Evolutionary conservation across 2,888 invertebrate species (phyloP), one percentile per base, ranked within the genome.

Genomic region (Lissocephala sabroskyi): DNA sequence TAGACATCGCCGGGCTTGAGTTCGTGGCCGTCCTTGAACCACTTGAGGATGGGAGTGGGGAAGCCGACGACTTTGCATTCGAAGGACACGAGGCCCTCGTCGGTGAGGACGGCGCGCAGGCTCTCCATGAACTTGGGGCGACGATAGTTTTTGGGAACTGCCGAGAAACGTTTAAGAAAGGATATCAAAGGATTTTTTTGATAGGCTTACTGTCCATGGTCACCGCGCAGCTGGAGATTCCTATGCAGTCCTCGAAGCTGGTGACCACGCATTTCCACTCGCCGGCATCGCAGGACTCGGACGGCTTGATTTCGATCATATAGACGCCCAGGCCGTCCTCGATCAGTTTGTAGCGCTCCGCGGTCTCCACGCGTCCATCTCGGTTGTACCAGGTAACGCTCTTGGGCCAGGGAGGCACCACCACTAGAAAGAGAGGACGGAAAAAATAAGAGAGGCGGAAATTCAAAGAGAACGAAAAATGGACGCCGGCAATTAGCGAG

Each of bases 11-110:
- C 96, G 0, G 96, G 95, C 79, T 93, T 93, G 33, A 97, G 85
- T 80, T 96, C 95, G 79, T 95, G 93, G 0, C 95, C 95, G 81
- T 96, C 96, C 85, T 95, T 96, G 83, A 94, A 96, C 96, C 96
- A 96, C 76, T 92, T 90, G 1, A 96, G 86, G 41, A 91, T 86
- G 0, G 96, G 96, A 0, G 95, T 95, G 0, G 96, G 96, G 65
- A 94, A 95, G 2, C 95, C 96, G 1, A 95, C 95, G 0, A 96
- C 95, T 84, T 96, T 96, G 81, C 96, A 96, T 80, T 96, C 96
- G 79, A 96, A 96, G 0, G 95, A 95, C 1, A 96, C 96, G 26
- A 96, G 85, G 0, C 96, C 96, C 85, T 96, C 96, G 80, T 96
- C 95, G 0, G 96, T 95, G 36, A 96, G 86, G 35, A 96, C 90